phyloP scores from a whole-genome alignment of 2,113 vertebrate species.

The Bagarius yarrelli region DNA sequence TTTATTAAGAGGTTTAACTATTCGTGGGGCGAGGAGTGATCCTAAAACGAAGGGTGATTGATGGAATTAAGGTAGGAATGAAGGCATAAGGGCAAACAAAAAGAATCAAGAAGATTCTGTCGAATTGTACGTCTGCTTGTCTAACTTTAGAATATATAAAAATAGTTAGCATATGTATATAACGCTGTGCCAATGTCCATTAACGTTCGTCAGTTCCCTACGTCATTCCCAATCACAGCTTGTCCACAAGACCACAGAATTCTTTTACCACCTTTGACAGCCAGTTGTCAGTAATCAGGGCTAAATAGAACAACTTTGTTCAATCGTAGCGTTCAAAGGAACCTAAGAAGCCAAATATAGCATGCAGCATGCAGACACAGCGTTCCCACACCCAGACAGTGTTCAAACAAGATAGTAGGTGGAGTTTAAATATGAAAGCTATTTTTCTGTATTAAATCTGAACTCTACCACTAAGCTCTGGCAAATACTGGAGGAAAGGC shows the following conservation, averaged over 20 bases:
- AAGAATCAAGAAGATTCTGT: not conserved
- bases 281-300: constrained; percentile 41
- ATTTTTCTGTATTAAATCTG: not conserved
- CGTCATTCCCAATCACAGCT: not conserved
- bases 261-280: constrained; percentile 21
- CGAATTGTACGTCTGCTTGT: not conserved
- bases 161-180: not conserved
- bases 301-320: constrained; percentile 26
- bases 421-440: not conserved
- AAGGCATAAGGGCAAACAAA: not conserved
- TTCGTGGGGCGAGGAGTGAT: constrained; percentile 24
- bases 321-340: constrained; percentile 37
- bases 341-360: not conserved
- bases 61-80: constrained; percentile 42
- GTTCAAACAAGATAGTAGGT: not conserved
- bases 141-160: not conserved
- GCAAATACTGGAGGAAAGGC: not conserved
- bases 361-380: not conserved
- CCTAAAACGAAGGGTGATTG: constrained; percentile 25
- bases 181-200: not conserved
- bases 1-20: constrained; percentile 50
- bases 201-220: not conserved
- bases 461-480: not conserved
- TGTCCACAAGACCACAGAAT: constrained; percentile 1
- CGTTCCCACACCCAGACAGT: not conserved